These are phyloP conservation scores for Watersipora subatra DNA, from an alignment of 1,140 invertebrate genomes.

Conservation along the genomic window DNA sequence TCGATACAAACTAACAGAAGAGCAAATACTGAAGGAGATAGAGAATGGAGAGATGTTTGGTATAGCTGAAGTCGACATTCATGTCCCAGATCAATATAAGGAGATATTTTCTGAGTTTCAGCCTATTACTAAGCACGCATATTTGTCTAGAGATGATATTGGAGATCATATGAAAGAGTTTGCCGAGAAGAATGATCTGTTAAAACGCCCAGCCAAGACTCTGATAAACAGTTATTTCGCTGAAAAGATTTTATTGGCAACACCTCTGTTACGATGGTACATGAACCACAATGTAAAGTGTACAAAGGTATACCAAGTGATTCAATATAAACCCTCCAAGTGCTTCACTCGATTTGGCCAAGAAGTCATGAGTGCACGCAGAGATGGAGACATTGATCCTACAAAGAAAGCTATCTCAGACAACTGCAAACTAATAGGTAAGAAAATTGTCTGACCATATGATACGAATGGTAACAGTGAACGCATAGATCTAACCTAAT, in stretches of 20 bases:
- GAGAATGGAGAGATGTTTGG: constrained; percentile 3
- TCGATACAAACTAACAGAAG: background rate
- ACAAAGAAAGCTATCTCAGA: constrained; percentile 15
- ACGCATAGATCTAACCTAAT: no score
- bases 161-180: constrained; percentile 13
- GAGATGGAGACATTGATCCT: constrained; percentile 12
- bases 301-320: constrained; percentile 14
- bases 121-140: constrained; percentile 13
- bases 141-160: constrained; percentile 11
- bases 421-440: constrained; percentile 5
- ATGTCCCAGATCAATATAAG: background rate
- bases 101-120: constrained; percentile 8
- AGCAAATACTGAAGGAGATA: background rate
- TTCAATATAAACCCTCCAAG: constrained; percentile 12
- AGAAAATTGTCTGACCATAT: no score
- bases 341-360: constrained; percentile 14
- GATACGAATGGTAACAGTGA: no score
- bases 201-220: constrained; percentile 8
- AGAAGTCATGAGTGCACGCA: constrained; percentile 13
- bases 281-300: constrained; percentile 14
- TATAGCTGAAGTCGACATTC: constrained; percentile 1
- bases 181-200: constrained; percentile 8
- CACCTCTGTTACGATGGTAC: constrained; percentile 17
- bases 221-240: constrained; percentile 14
- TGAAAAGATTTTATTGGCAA: constrained; percentile 13